phyloP scores from a whole-genome alignment of 2,888 invertebrate genomes.

The Plagodis dolabraria region DNA sequence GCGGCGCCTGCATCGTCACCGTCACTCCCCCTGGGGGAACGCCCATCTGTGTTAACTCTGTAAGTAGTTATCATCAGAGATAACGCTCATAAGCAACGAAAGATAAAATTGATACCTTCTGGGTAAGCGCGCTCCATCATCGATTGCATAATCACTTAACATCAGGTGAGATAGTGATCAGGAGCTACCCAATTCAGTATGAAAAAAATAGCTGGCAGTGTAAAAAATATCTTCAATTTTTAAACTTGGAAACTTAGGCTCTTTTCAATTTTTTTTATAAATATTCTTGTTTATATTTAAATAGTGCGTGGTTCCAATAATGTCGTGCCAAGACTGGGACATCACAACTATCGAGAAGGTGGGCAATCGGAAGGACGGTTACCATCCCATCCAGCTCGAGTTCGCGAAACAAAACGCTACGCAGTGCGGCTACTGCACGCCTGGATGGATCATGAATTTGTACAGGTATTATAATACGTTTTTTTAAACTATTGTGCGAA shows the following conservation, averaged over 20 bases:
- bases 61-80: not conserved
- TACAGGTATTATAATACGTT: not conserved
- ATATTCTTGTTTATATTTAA: not conserved
- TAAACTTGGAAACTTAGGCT: too few species aligned
- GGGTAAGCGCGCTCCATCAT: too few species aligned
- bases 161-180: too few species aligned
- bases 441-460: constrained; percentile 61
- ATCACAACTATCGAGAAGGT: constrained; percentile 89
- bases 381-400: constrained; percentile 85
- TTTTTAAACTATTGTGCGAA: too few species aligned
- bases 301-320: constrained; percentile 79
- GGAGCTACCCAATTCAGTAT: too few species aligned
- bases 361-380: constrained; percentile 85
- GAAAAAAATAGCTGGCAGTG: too few species aligned
- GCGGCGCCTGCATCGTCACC: constrained; percentile 86
- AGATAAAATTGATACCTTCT: too few species aligned
- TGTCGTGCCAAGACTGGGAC: constrained; percentile 85
- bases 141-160: too few species aligned
- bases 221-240: not conserved
- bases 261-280: not conserved
- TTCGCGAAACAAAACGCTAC: constrained; percentile 86
- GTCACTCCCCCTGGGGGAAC: constrained; percentile 53
- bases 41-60: constrained; percentile 85
- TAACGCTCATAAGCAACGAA: not conserved
- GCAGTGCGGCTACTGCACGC: constrained; percentile 88